Evolutionary conservation across 2,797 vertebrate species (phyloP).

Genomic region (Tapirus indicus): DNA sequence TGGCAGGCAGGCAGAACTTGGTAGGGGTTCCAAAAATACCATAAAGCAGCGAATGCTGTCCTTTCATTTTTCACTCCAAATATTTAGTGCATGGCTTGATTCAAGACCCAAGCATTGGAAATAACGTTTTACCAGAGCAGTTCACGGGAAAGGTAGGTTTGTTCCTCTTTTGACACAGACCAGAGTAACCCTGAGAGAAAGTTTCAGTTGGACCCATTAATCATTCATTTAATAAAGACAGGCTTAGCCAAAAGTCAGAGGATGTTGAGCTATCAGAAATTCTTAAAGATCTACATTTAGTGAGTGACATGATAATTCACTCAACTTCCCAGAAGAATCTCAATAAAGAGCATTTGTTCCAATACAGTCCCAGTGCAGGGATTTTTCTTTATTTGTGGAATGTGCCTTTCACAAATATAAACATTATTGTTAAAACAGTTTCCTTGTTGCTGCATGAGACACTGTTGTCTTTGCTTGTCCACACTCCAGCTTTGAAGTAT

Average conservation of each 20-base stretch:
- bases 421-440: constrained; percentile 9
- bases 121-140: constrained; percentile 55
- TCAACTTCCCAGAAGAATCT: constrained; percentile 48
- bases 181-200: constrained; percentile 31
- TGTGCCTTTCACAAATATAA: constrained; percentile 33
- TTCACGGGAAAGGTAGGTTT: constrained; percentile 1
- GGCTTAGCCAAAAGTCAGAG: constrained; percentile 58
- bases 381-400: constrained; percentile 55
- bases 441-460: constrained; percentile 49
- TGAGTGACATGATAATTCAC: neutral
- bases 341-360: constrained; percentile 30
- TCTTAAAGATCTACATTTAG: neutral
- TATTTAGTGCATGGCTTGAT: neutral
- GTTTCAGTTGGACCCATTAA: neutral
- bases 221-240: constrained; percentile 6
- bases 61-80: constrained; percentile 16
- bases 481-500: constrained; percentile 26
- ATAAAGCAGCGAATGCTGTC: neutral
- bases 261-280: neutral
- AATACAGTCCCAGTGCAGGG: neutral
- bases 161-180: neutral
- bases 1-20: neutral
- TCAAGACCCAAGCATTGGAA: constrained; percentile 57
- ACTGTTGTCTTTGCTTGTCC: constrained; percentile 52
- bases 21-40: neutral